phyloP scores from a whole-genome alignment of 2,888 invertebrate species.

The Hipparchia sbordonii region DNA sequence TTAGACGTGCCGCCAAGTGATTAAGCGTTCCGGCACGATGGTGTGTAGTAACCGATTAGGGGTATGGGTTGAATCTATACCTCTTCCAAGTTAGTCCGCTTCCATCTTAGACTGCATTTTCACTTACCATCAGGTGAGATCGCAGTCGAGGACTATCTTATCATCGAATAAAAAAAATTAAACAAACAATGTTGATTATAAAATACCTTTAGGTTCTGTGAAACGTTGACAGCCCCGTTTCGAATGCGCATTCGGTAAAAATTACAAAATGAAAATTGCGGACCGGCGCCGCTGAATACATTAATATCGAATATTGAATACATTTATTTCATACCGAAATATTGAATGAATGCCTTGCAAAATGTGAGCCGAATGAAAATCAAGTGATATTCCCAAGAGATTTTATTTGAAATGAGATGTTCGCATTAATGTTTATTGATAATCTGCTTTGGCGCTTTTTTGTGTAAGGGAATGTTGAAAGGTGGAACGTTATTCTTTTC shows the following conservation, averaged over 20 bases:
- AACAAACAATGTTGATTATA: conserved; percentile 34
- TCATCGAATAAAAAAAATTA: not conserved
- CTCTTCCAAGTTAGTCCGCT: too few relatives aligned
- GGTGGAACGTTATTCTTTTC: conserved; percentile 30
- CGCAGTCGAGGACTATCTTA: too few relatives aligned
- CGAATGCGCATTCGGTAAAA: conserved; percentile 77
- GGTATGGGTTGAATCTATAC: too few relatives aligned
- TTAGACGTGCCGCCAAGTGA: too few relatives aligned
- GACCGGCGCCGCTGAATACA: conserved; percentile 78
- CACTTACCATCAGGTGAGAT: too few relatives aligned
- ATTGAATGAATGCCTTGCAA: conserved; percentile 71
- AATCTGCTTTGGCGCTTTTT: conserved; percentile 47
- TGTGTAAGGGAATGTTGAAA: conserved; percentile 30
- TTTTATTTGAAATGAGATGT: conserved; percentile 69
- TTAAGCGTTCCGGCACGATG: too few relatives aligned
- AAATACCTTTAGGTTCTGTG: conserved; percentile 33
- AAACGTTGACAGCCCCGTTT: conserved; percentile 57
- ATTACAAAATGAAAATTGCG: conserved; percentile 83
- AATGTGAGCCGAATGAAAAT: conserved; percentile 66
- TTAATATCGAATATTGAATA: conserved; percentile 83
- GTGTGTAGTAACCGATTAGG: too few relatives aligned
- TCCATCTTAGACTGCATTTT: too few relatives aligned
- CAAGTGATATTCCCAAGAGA: conserved; percentile 64
- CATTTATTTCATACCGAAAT: conserved; percentile 75
- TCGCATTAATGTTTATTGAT: conserved; percentile 59